Base-by-base conservation (phyloP, 2,113 vertebrate genomes). In the Cynoglossus semilaevis region DNA sequence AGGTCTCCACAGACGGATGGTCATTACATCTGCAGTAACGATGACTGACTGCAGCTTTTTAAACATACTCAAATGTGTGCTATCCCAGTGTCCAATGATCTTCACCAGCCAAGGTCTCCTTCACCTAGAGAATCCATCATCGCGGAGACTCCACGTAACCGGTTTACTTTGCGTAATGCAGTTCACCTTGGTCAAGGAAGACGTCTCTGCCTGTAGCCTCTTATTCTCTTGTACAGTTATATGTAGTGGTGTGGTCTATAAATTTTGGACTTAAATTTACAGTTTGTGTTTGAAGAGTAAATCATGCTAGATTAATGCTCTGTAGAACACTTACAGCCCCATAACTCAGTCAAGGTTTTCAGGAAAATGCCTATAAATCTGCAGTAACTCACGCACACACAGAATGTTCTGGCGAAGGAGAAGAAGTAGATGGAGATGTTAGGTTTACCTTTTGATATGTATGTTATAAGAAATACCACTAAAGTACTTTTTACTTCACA, bases 1-100 rank as follows among this genome's bases (percentile, higher is more conserved):
- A 76, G 76, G 78, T 77, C 76, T 72, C 70, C 22, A 14, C 29
- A 63, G 85, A 84, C 88, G 87, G 88, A 91, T 89, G 88, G 86
- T 77, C 60, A 18, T 89, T 89, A 84, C 22, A 29, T 41, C 11
- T 1, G 78, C 81, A 79, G 64, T 58, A 73, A 82, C 90, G 85
- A 89, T 82, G 85, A 76, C 70, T 73, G 76, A 74, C 72, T 78
- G 76, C 80, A 84, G 83, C 71, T 75, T 81, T 49, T 29, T 63
- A 66, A n/a, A 58, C 47, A 15, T 54, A 66, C 72, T 85, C 65
- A 74, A 76, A 83, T 70, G 58, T 58, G 54, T 51, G 38, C 47
- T 45, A 68, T 71, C 50, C 43, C 35, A 51, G 44, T 49, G 34
- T 38, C 63, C 52, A 78, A 71, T 74, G 72, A 71, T 84, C 72